Evolutionary conservation across 2,113 vertebrate species (phyloP), one percentile per base, ranked within the genome.

Genomic region (Cottus gobio): DNA sequence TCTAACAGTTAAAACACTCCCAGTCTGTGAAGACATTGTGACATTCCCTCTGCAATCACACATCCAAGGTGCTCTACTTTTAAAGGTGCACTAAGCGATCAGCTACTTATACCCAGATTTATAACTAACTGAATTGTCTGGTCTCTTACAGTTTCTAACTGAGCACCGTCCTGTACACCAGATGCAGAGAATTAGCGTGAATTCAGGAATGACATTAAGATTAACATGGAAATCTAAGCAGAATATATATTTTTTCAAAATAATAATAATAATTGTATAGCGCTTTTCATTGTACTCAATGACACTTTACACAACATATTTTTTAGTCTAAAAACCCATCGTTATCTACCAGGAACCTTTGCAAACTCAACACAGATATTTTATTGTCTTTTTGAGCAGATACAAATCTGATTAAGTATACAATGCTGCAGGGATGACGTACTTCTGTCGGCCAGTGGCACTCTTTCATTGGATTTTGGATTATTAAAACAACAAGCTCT

Each of bases 1-100:
- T 67, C 67, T 2, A 82, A 58, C 72, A 48, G 26, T 73, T 22
- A 54, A 67, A 78, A 78, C 37, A 84, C 42, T 78, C 11, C 73
- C 34, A 72, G 63, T 76, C 70, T 68, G 52, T 67, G 20, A 78
- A 77, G 57, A 20, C 42, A 46, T 36, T 30, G n/a, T 31, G 60
- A 68, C 71, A 78, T 61, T 71, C 71, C 39, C 39, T 34, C 64
- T 54, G 20, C 24, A 24, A 63, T 26, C 8, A 54, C 64, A 30
- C 39, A 34, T 65, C 31, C 48, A 63, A 31, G 26, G 1, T 52
- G 62, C 72, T 48, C 42, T 4, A 12, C 20, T 60, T 65, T 65
- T 2, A 52, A 46, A 62, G 20, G 2, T 22, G 12, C 16, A 56
- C 9, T 1, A 24, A 7, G 10, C 39, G 34, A 54, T 68, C 54